These are phyloP conservation scores for Odontomachus brunneus DNA, from an alignment of 1,140 invertebrate genomes.

Conservation along the genomic window DNA sequence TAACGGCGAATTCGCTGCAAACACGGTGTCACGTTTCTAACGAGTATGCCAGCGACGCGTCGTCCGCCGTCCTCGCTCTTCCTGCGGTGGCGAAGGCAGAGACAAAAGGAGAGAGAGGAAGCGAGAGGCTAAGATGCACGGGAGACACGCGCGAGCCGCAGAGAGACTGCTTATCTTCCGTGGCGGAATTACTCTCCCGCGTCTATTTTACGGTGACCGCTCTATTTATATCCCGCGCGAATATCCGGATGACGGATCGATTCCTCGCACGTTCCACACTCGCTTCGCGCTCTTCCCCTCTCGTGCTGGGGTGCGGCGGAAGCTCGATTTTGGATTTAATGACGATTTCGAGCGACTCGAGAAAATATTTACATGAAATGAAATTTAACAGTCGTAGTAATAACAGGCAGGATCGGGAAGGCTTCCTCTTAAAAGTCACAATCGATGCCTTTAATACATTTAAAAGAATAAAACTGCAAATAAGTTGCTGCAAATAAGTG, in stretches of 20 bases:
- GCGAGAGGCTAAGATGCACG: constrained; percentile 39
- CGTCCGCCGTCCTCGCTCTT: background rate
- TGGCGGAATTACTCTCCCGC: constrained; percentile 74
- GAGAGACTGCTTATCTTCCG: constrained; percentile 71
- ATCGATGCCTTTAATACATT: too few species aligned
- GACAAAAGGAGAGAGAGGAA: constrained; percentile 35
- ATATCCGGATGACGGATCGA: constrained; percentile 79
- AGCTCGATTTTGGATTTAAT: background rate
- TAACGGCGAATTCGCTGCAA: constrained; percentile 45
- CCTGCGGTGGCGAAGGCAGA: background rate
- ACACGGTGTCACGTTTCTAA: constrained; percentile 54
- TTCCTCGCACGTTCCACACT: constrained; percentile 53
- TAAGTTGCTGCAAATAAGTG: too few species aligned
- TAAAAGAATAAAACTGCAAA: too few species aligned
- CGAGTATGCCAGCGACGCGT: constrained; percentile 35
- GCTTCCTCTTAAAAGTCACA: too few species aligned
- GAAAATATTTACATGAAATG: background rate
- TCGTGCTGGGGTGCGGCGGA: background rate
- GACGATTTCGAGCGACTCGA: background rate
- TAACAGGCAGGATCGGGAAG: too few species aligned
- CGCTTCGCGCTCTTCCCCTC: background rate
- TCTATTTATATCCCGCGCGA: constrained; percentile 79
- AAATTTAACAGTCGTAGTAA: too few species aligned
- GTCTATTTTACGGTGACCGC: constrained; percentile 80
- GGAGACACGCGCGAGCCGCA: constrained; percentile 11